Base-by-base conservation (phyloP, 2,888 invertebrate species). In the Athetis lepigone region DNA sequence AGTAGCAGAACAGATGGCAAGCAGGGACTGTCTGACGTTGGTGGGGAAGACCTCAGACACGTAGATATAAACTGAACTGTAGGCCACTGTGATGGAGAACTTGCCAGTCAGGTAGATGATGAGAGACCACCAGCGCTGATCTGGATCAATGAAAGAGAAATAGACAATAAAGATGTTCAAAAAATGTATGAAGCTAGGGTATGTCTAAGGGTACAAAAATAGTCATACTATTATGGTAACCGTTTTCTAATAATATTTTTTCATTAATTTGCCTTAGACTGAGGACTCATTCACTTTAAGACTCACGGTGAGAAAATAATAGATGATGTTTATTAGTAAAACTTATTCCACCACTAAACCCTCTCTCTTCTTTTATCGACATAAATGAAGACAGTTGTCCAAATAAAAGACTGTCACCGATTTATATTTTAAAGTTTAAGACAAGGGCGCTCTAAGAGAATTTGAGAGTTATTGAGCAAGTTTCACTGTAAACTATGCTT, bases 11-110 rank as follows among this genome's bases (percentile, higher is more conserved):
- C 96, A 96, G 2, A 95, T 91, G 0, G 96, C 96, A 76, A 97
- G 90, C 46, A 96, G 83, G 0, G 96, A 96, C 80, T 96, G 96
- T 43, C 97, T 89, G 33, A 96, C 92, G 27, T 94, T 96, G 0
- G 97, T 97, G 0, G 97, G 97, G 82, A 97, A 97, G 74, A 97
- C 95, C 86, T 97, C 97, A 18, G 97, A 96, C 1, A 96, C 96
- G 83, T 96, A 96, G 55, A 97, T 95, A 82, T 97, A 97, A 19
- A 96, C 93, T 0, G 96, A 93, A 36, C 96, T 96, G 83, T 97
- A 97, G 0, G 97, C 95, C 4, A 96, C 95, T 0, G 97, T 96
- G 68, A 97, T 96, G 23, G 96, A 96, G 85, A 96, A 96, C 90
- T 97, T 97, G 1, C 97, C 97, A 0, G 95, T 90, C 11, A 97